phyloP scores from a whole-genome alignment of 2,113 vertebrate species.

The Gila orcuttii region DNA sequence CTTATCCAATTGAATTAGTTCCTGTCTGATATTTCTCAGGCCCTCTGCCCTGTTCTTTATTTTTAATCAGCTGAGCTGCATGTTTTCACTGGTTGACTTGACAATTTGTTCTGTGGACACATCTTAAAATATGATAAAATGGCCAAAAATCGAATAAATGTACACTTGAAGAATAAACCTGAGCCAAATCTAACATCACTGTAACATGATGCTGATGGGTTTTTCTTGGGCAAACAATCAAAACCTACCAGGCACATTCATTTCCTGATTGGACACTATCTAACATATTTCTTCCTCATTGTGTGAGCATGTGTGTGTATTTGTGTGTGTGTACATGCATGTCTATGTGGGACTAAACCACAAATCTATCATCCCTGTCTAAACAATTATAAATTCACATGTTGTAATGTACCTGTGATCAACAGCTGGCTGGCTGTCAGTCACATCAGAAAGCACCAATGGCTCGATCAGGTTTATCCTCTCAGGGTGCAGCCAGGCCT shows the following conservation, averaged over 20 bases:
- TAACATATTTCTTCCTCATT: neutral
- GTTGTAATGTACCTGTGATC: constrained; percentile 12
- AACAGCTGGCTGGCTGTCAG: neutral
- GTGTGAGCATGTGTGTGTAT: neutral
- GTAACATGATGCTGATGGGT: neutral
- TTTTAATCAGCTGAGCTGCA: neutral
- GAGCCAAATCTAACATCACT: neutral
- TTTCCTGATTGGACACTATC: neutral
- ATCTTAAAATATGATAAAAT: neutral
- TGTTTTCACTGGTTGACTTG: neutral
- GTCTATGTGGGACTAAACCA: neutral
- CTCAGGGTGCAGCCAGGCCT: neutral
- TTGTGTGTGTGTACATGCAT: neutral
- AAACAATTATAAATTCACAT: neutral
- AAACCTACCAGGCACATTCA: neutral
- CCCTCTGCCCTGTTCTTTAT: neutral
- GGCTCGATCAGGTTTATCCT: constrained; percentile 1
- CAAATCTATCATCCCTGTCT: neutral
- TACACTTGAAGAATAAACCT: neutral
- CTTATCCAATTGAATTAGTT: constrained; percentile 23
- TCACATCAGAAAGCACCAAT: constrained; percentile 11
- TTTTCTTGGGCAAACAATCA: neutral
- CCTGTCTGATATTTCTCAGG: neutral
- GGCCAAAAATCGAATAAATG: neutral
- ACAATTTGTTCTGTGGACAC: neutral